Conservation (phyloP, 2,113 vertebrate genomes). For the Grammomys dolichurus region DNA sequence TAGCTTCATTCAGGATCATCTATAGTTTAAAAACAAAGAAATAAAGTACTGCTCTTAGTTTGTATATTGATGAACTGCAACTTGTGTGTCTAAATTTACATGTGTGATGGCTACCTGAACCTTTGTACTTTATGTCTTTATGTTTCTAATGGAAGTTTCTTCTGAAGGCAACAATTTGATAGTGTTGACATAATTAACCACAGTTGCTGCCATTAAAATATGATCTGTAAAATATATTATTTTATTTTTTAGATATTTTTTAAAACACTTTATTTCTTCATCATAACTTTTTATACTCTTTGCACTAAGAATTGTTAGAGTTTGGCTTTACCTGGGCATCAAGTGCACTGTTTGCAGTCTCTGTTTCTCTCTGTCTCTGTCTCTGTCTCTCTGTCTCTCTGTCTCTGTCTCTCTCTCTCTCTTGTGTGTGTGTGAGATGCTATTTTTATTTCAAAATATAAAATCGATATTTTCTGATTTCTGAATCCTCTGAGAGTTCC, state of each 20-base stretch:
- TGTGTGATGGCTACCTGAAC: not conserved
- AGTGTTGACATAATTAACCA: not conserved
- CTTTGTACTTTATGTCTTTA: not conserved
- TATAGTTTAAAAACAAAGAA: not conserved
- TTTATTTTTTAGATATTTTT: not conserved
- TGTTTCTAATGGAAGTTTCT: not conserved
- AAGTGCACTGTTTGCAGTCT: not conserved
- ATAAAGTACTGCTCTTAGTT: not conserved
- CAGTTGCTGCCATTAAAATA: not conserved
- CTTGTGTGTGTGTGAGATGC: too few relatives aligned
- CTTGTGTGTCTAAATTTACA: rapidly evolving
- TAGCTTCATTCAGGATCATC: not conserved
- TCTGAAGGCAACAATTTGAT: not conserved
- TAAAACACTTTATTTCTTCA: not conserved
- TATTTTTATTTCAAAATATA: not conserved
- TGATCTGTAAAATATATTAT: not conserved
- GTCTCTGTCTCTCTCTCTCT: too few relatives aligned
- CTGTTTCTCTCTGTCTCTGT: not conserved
- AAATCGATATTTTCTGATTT: not conserved
- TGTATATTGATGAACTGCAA: not conserved
- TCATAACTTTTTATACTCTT: not conserved
- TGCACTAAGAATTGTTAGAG: not conserved
- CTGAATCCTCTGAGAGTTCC: not conserved
- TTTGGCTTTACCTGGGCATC: not conserved
- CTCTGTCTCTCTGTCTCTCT: not conserved